Base-by-base conservation (phyloP, 2,888 invertebrate genomes). In the Parnassius mnemosyne region DNA sequence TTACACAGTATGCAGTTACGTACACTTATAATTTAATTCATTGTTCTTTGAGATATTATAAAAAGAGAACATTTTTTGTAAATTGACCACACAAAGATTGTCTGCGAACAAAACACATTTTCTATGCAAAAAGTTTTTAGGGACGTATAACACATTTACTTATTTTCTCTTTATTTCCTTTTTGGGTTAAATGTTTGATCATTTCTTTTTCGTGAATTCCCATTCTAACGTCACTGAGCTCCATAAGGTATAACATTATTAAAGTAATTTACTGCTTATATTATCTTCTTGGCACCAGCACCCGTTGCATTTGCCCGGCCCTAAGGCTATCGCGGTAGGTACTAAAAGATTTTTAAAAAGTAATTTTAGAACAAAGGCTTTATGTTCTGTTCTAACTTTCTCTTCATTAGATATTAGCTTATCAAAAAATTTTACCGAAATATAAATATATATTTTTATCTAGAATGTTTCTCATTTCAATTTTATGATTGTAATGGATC, bases 231-330 rank as follows among this genome's bases (percentile, higher is more conserved):
- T 13, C 43, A 16, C 44, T 47, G 47, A 61, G 47, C 52, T 53
- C 34, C 34, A 49, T 57, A 43, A 49, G 44, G 53, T 62, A 56
- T 51, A 53, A 61, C 47, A 12, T 62, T 62, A 62, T 62, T 57
- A 57, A 25, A 44, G 50, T 10, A 62, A 57, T 62, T 57, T 53
- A 44, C 42, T 50, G 53, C 43, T 43, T 50, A 43, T 49, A 49
- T 57, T 53, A 49, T 57, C 47, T 57, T 57, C 57, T 62, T 62
- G 62, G 62, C 62, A 62, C 53, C 43, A 44, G 53, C 13, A 53
- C 16, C 57, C 57, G 44, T 13, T 43, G 47, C 62, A 50, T 57
- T 62, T 57, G 61, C 57, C 49, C 47, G 49, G 57, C 53, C 49
- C 47, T 53, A 47, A 62, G 62, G 53, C 62, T 47, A 54, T 47